Percentiles rank a stretch among this genome's conserved stretches.
These are phyloP conservation scores for Eumerus sabulonum DNA, from an alignment of 2,888 invertebrate species.

Conservation along the genomic window DNA sequence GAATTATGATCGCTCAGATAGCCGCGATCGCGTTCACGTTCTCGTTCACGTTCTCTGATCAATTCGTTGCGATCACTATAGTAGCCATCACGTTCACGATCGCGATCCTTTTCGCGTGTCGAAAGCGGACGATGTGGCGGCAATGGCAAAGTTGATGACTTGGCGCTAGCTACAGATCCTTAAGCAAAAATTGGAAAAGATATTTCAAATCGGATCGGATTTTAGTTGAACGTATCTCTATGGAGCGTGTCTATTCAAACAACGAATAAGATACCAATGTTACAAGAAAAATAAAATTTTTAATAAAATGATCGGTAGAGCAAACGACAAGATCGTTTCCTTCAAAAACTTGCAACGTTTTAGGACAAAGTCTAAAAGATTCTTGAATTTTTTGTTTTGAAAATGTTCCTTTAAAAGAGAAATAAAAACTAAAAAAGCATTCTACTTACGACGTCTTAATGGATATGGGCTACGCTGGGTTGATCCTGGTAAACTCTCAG, in stretches of 20 bases:
- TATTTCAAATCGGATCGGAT: background rate
- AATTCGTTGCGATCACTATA: conserved; percentile 93
- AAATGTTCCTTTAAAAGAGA: conserved; percentile 16
- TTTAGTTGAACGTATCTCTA: too few species aligned
- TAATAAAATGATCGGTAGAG: conserved; percentile 22
- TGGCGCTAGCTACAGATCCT: conserved; percentile 86
- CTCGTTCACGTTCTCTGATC: conserved; percentile 87
- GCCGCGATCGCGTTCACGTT: conserved; percentile 85
- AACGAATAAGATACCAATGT: conserved; percentile 1
- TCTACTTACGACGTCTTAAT: conserved; percentile 89
- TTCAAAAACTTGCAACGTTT: conserved; percentile 48
- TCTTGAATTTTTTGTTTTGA: background rate
- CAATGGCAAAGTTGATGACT: conserved; percentile 90
- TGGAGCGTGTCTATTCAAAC: too few species aligned
- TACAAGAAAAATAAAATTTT: background rate
- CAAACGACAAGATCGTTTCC: conserved; percentile 38
- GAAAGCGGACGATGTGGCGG: conserved; percentile 85
- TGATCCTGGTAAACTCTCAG: conserved; percentile 91
- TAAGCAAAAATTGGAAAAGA: conserved; percentile 70
- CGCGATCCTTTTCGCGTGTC: conserved; percentile 82
- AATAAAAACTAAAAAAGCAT: conserved; percentile 58
- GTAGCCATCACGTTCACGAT: conserved; percentile 89
- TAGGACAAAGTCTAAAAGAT: background rate
- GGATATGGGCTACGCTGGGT: conserved; percentile 93
- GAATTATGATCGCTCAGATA: conserved; percentile 89